Conservation (phyloP, 2,797 vertebrate genomes). For the Scleropages formosus region DNA sequence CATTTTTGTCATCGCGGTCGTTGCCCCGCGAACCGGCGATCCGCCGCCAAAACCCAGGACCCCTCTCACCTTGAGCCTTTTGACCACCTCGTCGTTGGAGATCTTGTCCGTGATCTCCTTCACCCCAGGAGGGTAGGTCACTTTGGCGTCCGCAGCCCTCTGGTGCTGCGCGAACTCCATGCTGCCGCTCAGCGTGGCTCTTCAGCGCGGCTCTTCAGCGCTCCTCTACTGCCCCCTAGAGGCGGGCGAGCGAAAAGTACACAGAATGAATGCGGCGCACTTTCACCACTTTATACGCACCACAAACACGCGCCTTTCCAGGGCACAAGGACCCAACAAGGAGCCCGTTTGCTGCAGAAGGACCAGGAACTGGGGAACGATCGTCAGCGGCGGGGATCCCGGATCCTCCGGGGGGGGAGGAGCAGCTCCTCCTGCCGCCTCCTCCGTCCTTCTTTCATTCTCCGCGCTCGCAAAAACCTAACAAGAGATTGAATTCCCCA, state of each 20-base stretch:
- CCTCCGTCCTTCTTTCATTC: conserved; percentile 37
- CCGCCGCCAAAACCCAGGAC: too few relatives aligned
- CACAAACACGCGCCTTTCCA: not conserved
- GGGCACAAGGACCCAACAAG: not conserved
- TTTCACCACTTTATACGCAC: conserved; percentile 40
- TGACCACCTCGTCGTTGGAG: conserved; percentile 96
- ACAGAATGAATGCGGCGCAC: conserved; percentile 72
- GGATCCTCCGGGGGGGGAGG: too few relatives aligned
- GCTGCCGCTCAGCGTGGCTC: conserved; percentile 79
- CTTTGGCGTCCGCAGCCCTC: conserved; percentile 83
- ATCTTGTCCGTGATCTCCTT: conserved; percentile 99
- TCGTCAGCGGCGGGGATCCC: too few relatives aligned
- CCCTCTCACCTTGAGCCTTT: conserved; percentile 86
- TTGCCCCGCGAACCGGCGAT: too few relatives aligned
- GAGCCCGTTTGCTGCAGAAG: not conserved
- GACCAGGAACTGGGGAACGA: too few relatives aligned
- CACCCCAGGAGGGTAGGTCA: conserved; percentile 94
- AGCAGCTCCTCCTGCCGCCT: conserved; percentile 38
- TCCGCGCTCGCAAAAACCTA: conserved; percentile 9
- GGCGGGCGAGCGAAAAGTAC: conserved; percentile 97
- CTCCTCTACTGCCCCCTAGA: conserved; percentile 99
- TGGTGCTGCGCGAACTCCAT: conserved; percentile 96
- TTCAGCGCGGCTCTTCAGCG: conserved; percentile 86
- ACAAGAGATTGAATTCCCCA: not conserved
- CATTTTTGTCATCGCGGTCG: too few relatives aligned